Percentiles rank a stretch among this genome's conserved stretches.
Evolutionary conservation across 2,797 vertebrate species (phyloP).

Genomic region (Scomberomorus guttatus): DNA sequence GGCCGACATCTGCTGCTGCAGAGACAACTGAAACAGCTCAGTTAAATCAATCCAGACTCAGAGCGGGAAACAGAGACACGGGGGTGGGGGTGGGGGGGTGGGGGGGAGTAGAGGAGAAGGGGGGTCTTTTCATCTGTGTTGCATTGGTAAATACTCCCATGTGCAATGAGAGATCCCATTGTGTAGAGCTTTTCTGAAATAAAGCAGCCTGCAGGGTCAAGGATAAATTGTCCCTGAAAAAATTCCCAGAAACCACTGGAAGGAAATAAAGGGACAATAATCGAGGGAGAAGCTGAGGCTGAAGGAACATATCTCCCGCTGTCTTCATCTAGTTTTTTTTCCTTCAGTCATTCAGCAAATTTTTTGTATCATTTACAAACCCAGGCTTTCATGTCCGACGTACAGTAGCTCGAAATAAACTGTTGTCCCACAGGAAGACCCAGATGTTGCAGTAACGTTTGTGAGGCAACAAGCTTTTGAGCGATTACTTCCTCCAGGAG

Average conservation of each 20-base stretch:
- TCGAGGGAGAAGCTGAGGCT: not conserved
- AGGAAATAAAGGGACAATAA: constrained; percentile 23
- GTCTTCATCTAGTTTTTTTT: not conserved
- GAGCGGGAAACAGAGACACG: constrained; percentile 47
- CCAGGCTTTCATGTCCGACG: not conserved
- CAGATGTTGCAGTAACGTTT: constrained; percentile 19
- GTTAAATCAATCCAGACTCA: constrained; percentile 79
- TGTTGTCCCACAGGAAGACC: not conserved
- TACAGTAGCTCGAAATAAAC: constrained; percentile 24
- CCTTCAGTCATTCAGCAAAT: not conserved
- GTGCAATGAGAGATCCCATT: constrained; percentile 67
- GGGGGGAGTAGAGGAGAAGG: constrained; percentile 7
- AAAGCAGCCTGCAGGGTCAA: constrained; percentile 39
- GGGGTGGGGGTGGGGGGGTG: not conserved
- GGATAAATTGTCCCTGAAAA: constrained; percentile 44
- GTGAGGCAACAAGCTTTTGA: constrained; percentile 25
- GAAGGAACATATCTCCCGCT: constrained; percentile 7
- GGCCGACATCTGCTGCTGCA: constrained; percentile 76
- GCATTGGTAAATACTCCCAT: constrained; percentile 73
- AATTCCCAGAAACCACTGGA: not conserved
- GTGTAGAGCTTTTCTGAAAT: constrained; percentile 55
- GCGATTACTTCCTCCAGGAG: constrained; percentile 48
- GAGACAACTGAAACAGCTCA: constrained; percentile 62
- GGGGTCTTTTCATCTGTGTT: constrained; percentile 61
- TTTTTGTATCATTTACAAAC: not conserved